These are phyloP conservation scores for Ophioderma brevispina DNA, from an alignment of 35 echinoderm and acorn worm species.

Conservation along the genomic window DNA sequence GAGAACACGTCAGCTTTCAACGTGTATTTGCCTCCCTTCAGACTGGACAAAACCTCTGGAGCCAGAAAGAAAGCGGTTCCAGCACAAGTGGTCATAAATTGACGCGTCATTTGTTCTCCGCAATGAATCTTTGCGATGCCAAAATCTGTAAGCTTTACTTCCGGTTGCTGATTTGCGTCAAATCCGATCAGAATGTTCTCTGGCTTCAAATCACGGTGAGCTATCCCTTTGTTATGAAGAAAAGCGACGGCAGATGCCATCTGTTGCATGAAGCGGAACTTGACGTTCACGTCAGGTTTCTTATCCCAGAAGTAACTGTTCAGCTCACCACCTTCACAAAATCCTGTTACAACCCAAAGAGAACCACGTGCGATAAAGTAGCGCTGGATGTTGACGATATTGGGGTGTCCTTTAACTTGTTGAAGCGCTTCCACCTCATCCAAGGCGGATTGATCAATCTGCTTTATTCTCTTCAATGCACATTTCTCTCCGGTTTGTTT, in stretches of 20 bases:
- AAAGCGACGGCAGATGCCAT: not conserved
- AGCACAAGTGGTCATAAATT: not conserved
- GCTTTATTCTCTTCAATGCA: not conserved
- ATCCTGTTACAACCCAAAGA: not conserved
- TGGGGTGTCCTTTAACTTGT: not conserved
- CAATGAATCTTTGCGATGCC: not conserved
- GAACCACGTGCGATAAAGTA: not conserved
- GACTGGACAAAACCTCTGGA: not conserved
- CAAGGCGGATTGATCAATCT: not conserved
- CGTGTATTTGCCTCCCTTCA: not conserved
- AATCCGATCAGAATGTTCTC: not conserved
- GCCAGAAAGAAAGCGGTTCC: not conserved
- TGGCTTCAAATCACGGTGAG: not conserved
- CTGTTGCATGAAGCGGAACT: not conserved
- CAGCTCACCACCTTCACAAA: not conserved
- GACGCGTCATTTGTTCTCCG: not conserved
- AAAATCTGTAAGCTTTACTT: not conserved
- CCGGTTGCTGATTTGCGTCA: not conserved
- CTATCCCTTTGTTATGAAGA: not conserved
- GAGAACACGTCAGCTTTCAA: not conserved
- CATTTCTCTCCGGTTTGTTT: not conserved
- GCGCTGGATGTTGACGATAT: not conserved
- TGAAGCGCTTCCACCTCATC: not conserved
- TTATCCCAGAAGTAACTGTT: not conserved
- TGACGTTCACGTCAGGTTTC: not conserved